A percentile compares a stretch with the other conserved stretches of the same genome.
phyloP scores from a whole-genome alignment of 2,888 invertebrate species.

The Sturmia bella region DNA sequence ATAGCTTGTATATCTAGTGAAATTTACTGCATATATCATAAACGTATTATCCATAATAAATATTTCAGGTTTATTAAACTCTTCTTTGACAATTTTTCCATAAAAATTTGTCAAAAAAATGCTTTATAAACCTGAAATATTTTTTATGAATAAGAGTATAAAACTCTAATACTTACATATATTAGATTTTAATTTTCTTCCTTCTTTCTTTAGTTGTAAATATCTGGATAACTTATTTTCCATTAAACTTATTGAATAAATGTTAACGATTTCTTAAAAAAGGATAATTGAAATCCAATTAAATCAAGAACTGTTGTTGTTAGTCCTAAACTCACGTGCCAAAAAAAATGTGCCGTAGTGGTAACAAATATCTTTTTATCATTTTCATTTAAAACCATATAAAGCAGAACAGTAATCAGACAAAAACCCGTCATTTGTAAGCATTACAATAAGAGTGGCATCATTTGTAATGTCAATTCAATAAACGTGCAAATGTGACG shows the following conservation, averaged over 20 bases:
- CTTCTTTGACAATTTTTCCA: too few species aligned
- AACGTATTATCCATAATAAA: too few species aligned
- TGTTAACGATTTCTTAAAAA: too few species aligned
- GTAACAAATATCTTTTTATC: neutral
- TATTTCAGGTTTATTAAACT: too few species aligned
- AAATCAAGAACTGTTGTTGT: conserved; percentile 44
- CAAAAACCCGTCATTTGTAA: conserved; percentile 1
- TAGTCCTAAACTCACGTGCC: neutral
- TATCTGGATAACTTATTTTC: neutral
- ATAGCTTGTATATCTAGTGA: too few species aligned
- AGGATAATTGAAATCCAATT: conserved; percentile 40
- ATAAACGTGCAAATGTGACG: conserved; percentile 31
- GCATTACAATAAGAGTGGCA: neutral
- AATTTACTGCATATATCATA: too few species aligned
- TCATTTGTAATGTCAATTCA: conserved; percentile 22
- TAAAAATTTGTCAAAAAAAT: too few species aligned
- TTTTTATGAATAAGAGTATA: too few species aligned
- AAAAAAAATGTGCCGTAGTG: neutral
- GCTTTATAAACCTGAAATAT: too few species aligned
- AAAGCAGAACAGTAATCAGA: neutral
- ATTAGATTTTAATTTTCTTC: too few species aligned
- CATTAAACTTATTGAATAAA: too few species aligned
- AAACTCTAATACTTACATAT: too few species aligned
- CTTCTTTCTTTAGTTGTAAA: neutral
- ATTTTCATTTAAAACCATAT: conserved; percentile 9